phyloP scores from a whole-genome alignment of 2,113 vertebrate species.

The Alethe castanea region DNA sequence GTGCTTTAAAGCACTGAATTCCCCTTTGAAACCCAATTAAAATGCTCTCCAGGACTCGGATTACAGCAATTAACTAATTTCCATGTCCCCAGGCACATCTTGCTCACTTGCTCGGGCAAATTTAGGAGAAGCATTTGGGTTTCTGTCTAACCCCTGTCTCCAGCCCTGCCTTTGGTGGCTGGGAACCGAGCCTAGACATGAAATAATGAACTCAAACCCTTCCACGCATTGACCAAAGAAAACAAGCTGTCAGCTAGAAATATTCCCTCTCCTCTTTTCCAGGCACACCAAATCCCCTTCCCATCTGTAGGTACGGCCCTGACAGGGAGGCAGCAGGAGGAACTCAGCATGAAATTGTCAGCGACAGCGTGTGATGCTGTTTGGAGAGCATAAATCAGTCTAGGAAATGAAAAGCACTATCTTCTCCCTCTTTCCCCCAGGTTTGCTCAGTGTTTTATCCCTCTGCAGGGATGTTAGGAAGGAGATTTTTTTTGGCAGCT shows the following conservation, averaged over 20 bases:
- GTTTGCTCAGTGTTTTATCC: constrained; percentile 45
- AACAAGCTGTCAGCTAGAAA: constrained; percentile 47
- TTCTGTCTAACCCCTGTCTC: neutral
- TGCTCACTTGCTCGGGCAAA: neutral
- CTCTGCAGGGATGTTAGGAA: neutral
- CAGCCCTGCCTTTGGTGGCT: neutral
- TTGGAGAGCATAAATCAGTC: constrained; percentile 54
- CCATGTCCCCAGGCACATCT: neutral
- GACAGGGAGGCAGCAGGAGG: neutral
- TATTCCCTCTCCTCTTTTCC: neutral
- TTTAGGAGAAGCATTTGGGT: neutral
- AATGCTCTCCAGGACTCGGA: neutral
- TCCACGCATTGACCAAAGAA: constrained; percentile 12
- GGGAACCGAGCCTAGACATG: constrained; percentile 13
- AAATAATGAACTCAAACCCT: constrained; percentile 50
- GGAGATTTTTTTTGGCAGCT: neutral
- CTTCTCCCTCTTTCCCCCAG: neutral
- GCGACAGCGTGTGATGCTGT: neutral
- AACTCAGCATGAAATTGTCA: constrained; percentile 34
- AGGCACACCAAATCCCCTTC: neutral
- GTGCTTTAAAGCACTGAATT: neutral
- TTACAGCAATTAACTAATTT: neutral
- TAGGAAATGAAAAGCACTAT: neutral
- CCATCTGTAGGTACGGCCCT: neutral
- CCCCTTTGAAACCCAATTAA: neutral